Conservation (phyloP, 2,888 invertebrate species). For the Stenchaetothrips biformis region DNA sequence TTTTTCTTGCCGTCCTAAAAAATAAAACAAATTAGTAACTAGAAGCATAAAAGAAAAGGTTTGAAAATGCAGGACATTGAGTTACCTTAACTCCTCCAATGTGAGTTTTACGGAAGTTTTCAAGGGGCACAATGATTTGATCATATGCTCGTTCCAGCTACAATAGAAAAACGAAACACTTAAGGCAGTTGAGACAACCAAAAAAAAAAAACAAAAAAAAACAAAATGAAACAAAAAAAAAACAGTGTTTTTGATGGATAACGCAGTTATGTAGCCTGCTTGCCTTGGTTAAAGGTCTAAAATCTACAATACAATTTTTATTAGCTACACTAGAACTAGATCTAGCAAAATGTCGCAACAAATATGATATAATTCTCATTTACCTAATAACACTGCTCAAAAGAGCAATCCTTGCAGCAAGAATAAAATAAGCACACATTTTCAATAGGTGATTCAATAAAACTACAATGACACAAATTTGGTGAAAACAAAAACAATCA, state of each 20-base stretch:
- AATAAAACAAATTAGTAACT: conserved; percentile 34
- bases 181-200: not conserved
- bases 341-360: conserved; percentile 33
- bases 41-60: conserved; percentile 27
- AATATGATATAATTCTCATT: not conserved
- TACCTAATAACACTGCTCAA: conserved; percentile 11
- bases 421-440: conserved; percentile 26
- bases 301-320: conserved; percentile 32
- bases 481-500: not conserved
- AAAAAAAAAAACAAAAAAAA: conserved; percentile 27
- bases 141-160: conserved; percentile 89
- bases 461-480: conserved; percentile 26
- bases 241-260: not conserved
- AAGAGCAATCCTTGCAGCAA: conserved; percentile 18
- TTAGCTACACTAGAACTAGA: conserved; percentile 37
- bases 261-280: no score
- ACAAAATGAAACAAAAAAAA: conserved; percentile 27
- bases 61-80: conserved; percentile 29
- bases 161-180: conserved; percentile 43
- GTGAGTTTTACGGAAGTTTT: conserved; percentile 88
- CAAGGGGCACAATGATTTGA: conserved; percentile 88
- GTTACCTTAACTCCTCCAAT: conserved; percentile 90
- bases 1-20: conserved; percentile 88
- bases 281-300: no score
- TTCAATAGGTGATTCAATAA: conserved; percentile 26